These are phyloP conservation scores for Orthonevra nobilis DNA, from an alignment of 2,888 invertebrate genomes.

Conservation along the genomic window DNA sequence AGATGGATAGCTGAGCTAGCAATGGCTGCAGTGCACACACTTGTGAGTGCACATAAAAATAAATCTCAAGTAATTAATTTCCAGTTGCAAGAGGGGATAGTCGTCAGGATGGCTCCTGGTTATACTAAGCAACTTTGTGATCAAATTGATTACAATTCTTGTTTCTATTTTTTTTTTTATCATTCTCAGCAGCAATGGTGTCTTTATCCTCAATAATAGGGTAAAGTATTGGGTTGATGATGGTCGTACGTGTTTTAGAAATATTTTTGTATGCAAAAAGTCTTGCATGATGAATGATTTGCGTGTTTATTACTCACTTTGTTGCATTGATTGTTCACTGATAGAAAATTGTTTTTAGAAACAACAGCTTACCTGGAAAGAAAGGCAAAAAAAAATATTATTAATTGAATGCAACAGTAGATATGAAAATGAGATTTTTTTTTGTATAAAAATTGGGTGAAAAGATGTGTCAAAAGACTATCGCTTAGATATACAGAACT, in stretches of 20 bases:
- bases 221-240: constrained; percentile 4
- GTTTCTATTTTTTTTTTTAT: background rate
- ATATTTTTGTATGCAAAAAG: background rate
- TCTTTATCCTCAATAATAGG: constrained; percentile 28
- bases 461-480: too few relatives aligned
- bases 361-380: constrained; percentile 46
- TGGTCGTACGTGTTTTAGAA: constrained; percentile 14
- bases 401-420: too few relatives aligned
- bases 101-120: constrained; percentile 3
- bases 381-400: constrained; percentile 19
- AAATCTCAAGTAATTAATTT: constrained; percentile 52
- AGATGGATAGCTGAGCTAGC: constrained; percentile 2
- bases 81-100: background rate
- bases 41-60: constrained; percentile 39
- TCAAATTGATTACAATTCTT: constrained; percentile 35
- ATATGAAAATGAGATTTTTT: too few relatives aligned
- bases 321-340: background rate
- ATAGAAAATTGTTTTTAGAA: background rate
- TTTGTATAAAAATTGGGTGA: too few relatives aligned
- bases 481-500: too few relatives aligned
- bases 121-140: constrained; percentile 50
- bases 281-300: background rate
- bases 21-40: constrained; percentile 3
- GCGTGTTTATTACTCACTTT: constrained; percentile 31
- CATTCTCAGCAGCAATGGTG: background rate